Base-by-base conservation (phyloP, 2,113 vertebrate species). In the Porphyrio hochstetteri region DNA sequence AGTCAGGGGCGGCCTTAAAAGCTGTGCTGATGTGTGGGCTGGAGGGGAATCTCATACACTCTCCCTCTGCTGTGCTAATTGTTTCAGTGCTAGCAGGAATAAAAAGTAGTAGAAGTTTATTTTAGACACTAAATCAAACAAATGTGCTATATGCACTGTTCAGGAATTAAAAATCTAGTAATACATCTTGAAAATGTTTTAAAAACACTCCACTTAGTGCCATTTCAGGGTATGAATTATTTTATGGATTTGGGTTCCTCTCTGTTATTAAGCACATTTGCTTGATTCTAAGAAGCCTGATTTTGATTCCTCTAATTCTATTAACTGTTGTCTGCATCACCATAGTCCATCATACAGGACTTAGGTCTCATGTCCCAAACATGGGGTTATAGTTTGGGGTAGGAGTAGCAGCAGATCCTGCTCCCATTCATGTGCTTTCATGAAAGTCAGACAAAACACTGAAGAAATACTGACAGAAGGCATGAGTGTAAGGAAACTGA, bases 121-220 rank as follows among this genome's bases (percentile, higher is more conserved):
- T 96, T 93, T 82, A 93, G 80, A 13, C 69, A n/a, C 31, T 92
- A 93, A 93, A 95, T 97, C 92, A 94, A 86, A 57, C 60, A 82
- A 93, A 96, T 92, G 86, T 76, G 65, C 35, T 91, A 50, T 71
- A 56, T n/a, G 33, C 72, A 68, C 38, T 61, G 61, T 71, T 92
- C 65, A 95, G 81, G 84, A 96, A 95, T 91, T 91, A 89, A 89
- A 97, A 92, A 72, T 75, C 83, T 36, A 25, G 83, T 56, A 79
- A 96, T 92, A 71, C 10, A 75, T 92, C 93, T 93, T 89, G 83
- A 63, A 95, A 95, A 95, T 91, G 72, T 82, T 95, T 60, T 1
- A 14, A 64, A 95, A 92, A 78, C 23, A 78, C 84, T 92, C 84
- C 11, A 1, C 50, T 91, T 91, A 84, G 69, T 85, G 52, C 35